Conservation (phyloP, 2,113 vertebrate genomes). For the Anoura caudifer region DNA sequence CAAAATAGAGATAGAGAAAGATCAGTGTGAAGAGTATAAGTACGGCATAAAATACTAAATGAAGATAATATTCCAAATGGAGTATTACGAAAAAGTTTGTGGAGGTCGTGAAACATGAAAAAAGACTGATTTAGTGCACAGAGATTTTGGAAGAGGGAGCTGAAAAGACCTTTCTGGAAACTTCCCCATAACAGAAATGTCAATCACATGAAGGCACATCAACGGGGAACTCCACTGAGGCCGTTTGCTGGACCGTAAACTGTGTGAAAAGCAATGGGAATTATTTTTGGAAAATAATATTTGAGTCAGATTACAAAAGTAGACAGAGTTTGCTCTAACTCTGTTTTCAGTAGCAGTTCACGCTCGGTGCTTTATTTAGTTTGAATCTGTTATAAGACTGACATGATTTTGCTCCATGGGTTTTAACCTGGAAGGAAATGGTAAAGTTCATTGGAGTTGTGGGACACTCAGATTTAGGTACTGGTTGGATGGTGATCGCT, state of each 20-base stretch:
- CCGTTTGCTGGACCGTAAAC: neutral
- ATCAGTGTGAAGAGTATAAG: neutral
- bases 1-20: neutral
- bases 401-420: neutral
- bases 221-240: neutral
- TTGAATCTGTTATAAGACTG: neutral
- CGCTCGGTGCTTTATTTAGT: neutral
- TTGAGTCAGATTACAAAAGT: neutral
- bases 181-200: neutral
- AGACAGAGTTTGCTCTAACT: neutral
- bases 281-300: neutral
- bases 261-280: neutral
- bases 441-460: neutral
- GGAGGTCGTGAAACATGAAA: neutral
- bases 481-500: neutral
- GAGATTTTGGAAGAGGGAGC: neutral
- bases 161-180: constrained; percentile 13
- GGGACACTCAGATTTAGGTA: neutral
- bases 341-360: neutral
- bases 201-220: neutral
- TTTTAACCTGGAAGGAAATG: neutral
- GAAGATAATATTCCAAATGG: neutral
- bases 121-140: neutral
- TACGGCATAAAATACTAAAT: neutral
- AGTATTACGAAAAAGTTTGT: neutral